Conservation (phyloP, 2,113 vertebrate genomes). For the Probosciger aterrimus region DNA sequence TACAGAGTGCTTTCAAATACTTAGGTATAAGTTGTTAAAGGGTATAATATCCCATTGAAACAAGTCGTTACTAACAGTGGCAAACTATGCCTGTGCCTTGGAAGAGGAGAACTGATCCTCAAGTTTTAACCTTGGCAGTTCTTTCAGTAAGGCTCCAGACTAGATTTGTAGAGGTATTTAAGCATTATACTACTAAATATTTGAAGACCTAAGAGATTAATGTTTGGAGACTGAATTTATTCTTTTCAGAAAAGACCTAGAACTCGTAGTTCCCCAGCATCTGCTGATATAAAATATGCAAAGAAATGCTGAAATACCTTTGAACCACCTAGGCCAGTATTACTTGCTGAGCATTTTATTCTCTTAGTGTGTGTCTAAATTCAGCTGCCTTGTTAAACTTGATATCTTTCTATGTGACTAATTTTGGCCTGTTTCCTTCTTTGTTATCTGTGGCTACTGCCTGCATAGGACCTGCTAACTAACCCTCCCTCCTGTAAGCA, state of each 20-base stretch:
- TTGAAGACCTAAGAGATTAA: neutral
- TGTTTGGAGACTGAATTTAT: neutral
- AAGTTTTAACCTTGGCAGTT: neutral
- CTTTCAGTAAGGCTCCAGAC: neutral
- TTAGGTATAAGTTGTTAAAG: neutral
- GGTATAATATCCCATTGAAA: neutral
- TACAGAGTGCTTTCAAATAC: neutral
- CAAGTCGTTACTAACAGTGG: neutral
- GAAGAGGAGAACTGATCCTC: constrained; percentile 49
- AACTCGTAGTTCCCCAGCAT: neutral
- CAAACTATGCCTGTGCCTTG: neutral
- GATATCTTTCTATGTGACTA: constrained; percentile 70
- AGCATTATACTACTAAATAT: neutral
- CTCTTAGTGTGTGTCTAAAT: neutral
- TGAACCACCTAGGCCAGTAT: neutral
- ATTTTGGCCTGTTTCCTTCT: constrained; percentile 86
- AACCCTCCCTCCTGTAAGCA: constrained; percentile 88
- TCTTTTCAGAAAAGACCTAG: neutral
- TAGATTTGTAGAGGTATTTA: constrained; percentile 54
- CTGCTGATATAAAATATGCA: neutral
- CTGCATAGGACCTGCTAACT: constrained; percentile 94
- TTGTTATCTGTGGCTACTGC: constrained; percentile 78
- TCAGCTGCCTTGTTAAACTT: constrained; percentile 60
- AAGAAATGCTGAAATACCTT: constrained; percentile 44
- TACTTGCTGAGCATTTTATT: constrained; percentile 27